These are phyloP conservation scores for Zosterops japonicus DNA, from an alignment of 2,113 vertebrate species.

Conservation along the genomic window DNA sequence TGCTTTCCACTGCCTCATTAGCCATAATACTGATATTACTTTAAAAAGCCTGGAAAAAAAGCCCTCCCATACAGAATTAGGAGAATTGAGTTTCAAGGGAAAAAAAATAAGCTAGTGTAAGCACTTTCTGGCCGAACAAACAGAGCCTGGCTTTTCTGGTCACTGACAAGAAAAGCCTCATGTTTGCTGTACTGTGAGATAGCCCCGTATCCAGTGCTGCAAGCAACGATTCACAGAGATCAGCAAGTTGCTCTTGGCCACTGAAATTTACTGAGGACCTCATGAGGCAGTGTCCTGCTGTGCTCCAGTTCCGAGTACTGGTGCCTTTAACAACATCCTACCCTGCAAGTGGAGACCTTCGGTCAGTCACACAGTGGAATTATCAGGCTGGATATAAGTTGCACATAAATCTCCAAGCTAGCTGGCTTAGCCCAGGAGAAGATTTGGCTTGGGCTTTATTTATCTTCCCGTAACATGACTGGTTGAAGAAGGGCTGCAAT, in stretches of 20 bases:
- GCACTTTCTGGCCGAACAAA: conserved; percentile 68
- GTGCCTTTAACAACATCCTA: conserved; percentile 48
- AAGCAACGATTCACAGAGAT: background rate
- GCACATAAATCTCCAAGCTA: conserved; percentile 29
- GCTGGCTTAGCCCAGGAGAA: background rate
- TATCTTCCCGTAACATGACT: conserved; percentile 46
- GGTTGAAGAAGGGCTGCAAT: conserved; percentile 34
- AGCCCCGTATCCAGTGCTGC: background rate
- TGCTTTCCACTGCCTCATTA: conserved; percentile 82
- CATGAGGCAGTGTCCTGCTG: conserved; percentile 9
- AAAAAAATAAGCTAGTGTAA: conserved; percentile 52
- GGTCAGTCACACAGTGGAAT: background rate
- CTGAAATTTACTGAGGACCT: conserved; percentile 14
- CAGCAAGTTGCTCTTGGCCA: conserved; percentile 45
- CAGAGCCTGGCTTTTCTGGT: conserved; percentile 51
- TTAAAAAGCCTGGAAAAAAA: conserved; percentile 69
- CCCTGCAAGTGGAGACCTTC: conserved; percentile 31
- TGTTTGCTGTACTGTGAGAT: conserved; percentile 42
- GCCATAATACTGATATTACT: conserved; percentile 73
- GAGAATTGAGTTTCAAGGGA: conserved; percentile 53
- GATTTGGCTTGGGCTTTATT: conserved; percentile 41
- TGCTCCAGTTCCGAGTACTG: background rate
- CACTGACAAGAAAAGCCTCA: background rate
- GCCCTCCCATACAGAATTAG: conserved; percentile 46
- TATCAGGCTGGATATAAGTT: conserved; percentile 17